phyloP scores from a whole-genome alignment of 1,140 invertebrate species.

The Samia ricini region DNA sequence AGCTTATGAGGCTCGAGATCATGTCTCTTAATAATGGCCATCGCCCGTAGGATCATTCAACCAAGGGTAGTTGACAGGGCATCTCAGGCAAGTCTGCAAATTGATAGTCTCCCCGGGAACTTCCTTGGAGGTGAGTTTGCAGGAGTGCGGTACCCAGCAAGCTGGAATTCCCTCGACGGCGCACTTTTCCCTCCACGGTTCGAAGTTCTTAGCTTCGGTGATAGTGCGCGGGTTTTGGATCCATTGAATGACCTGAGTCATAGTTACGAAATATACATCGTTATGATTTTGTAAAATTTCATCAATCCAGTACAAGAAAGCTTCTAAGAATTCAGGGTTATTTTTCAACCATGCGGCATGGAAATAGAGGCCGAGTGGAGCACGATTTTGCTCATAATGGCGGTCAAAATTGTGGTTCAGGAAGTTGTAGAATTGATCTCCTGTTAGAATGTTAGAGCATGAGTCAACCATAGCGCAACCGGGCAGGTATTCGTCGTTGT shows the following conservation, averaged over 20 bases:
- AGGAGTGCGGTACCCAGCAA: constrained; percentile 93
- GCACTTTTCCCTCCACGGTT: constrained; percentile 96
- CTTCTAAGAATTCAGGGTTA: constrained; percentile 95
- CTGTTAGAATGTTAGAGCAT: constrained; percentile 94
- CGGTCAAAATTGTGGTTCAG: constrained; percentile 97
- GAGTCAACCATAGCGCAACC: constrained; percentile 98
- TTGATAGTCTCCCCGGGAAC: constrained; percentile 95
- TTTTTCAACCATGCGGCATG: constrained; percentile 97
- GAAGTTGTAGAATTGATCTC: constrained; percentile 97
- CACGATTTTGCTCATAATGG: constrained; percentile 96
- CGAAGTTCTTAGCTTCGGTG: constrained; percentile 92
- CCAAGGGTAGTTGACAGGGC: constrained; percentile 97
- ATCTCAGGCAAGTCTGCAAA: constrained; percentile 94
- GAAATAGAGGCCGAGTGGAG: constrained; percentile 96
- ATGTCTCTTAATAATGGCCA: constrained; percentile 87
- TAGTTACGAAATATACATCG: constrained; percentile 98
- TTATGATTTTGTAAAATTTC: constrained; percentile 92
- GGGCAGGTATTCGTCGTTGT: constrained; percentile 93
- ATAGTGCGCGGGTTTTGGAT: constrained; percentile 94
- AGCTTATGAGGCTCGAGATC: constrained; percentile 66
- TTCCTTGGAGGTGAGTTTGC: constrained; percentile 94
- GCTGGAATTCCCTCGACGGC: constrained; percentile 86
- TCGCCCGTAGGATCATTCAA: constrained; percentile 95
- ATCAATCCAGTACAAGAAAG: constrained; percentile 96
- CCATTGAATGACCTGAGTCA: constrained; percentile 98